Conservation (phyloP, 2,888 invertebrate genomes). For the Agrotis clavis region DNA sequence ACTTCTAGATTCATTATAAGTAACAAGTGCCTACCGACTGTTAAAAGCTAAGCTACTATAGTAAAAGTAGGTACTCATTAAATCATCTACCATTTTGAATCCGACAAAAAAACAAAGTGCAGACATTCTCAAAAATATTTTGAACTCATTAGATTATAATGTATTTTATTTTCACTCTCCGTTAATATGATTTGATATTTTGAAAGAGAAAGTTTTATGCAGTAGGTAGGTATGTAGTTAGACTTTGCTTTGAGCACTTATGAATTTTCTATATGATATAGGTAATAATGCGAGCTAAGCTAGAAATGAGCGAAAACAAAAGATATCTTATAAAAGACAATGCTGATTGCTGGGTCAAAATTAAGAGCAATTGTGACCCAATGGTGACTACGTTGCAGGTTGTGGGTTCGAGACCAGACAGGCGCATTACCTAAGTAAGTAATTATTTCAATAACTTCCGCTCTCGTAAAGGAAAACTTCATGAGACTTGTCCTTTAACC, state of each 20-base stretch:
- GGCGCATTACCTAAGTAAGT: too few species aligned
- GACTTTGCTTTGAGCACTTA: not conserved
- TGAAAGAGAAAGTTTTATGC: constrained; percentile 45
- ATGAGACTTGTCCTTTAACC: too few species aligned
- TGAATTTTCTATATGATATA: not conserved
- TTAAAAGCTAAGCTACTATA: not conserved
- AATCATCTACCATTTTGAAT: not conserved
- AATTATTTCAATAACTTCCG: too few species aligned
- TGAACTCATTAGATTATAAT: constrained; percentile 30
- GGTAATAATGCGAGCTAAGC: constrained; percentile 4
- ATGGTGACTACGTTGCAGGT: too few species aligned
- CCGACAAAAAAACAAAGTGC: not conserved
- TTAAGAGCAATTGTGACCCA: too few species aligned
- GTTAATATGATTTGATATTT: constrained; percentile 8
- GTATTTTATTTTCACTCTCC: constrained; percentile 13
- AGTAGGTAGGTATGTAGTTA: constrained; percentile 13
- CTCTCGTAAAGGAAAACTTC: too few species aligned
- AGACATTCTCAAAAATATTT: constrained; percentile 36
- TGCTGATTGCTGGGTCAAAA: too few species aligned
- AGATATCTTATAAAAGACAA: not conserved
- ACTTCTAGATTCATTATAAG: not conserved
- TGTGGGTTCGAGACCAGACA: too few species aligned
- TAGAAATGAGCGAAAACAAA: constrained; percentile 1
- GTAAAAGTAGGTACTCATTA: constrained; percentile 14
- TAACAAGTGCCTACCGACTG: too few species aligned